Evolutionary conservation across 2,888 invertebrate species (phyloP).

Genomic region (Nomada goodeniana): DNA sequence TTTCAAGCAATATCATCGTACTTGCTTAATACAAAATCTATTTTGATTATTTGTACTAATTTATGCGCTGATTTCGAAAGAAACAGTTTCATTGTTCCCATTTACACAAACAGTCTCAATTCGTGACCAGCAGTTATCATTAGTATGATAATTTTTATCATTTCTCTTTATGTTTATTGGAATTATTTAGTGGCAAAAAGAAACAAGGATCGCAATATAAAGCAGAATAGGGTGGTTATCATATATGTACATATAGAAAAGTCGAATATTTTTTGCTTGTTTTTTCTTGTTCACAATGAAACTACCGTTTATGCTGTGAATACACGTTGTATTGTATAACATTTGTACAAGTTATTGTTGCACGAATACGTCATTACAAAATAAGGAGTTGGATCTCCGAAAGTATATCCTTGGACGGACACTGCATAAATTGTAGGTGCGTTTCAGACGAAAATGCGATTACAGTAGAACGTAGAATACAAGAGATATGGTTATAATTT

Average conservation of each 20-base stretch:
- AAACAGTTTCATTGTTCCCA: slow-evolving; percentile 8
- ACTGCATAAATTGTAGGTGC: slow-evolving; percentile 58
- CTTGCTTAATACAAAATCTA: not conserved
- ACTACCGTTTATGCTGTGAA: not conserved
- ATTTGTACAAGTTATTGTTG: slow-evolving; percentile 18
- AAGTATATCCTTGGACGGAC: slow-evolving; percentile 60
- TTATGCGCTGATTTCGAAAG: not conserved
- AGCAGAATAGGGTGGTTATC: not conserved
- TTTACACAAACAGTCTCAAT: not conserved
- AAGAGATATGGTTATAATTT: slow-evolving; percentile 36
- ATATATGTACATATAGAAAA: not conserved
- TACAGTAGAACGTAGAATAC: slow-evolving; percentile 31
- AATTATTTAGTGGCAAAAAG: slow-evolving; percentile 1
- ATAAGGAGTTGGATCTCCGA: slow-evolving; percentile 30
- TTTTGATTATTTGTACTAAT: slow-evolving; percentile 10
- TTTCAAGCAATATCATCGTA: not conserved
- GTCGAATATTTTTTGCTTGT: not conserved
- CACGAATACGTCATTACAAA: slow-evolving; percentile 25
- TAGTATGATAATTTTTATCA: not conserved
- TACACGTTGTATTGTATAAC: not conserved
- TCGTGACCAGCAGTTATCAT: not conserved
- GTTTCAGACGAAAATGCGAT: slow-evolving; percentile 38
- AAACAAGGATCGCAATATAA: not conserved
- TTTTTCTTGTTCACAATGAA: slow-evolving; percentile 1
- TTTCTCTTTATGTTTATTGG: not conserved